Conservation (phyloP, 2,888 invertebrate species). For the Cactoblastis cactorum region DNA sequence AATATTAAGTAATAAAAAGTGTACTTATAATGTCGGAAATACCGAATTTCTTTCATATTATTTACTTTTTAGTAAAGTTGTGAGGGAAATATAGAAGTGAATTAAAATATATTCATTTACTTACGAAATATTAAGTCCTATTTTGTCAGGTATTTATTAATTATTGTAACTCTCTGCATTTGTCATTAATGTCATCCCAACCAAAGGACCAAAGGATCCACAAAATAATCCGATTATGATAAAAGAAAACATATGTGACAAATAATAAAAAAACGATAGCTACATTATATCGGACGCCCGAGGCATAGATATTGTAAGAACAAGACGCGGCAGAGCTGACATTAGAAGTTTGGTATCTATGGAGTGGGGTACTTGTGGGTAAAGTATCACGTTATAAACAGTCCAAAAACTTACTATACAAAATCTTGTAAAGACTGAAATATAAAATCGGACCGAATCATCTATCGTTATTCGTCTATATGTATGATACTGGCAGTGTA, state of each 20-base stretch:
- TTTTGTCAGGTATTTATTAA: too few relatives aligned
- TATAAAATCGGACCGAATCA: constrained; percentile 75
- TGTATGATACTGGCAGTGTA: constrained; percentile 76
- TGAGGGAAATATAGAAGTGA: too few relatives aligned
- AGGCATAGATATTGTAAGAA: constrained; percentile 20
- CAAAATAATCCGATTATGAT: constrained; percentile 7
- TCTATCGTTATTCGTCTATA: constrained; percentile 69
- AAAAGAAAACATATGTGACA: constrained; percentile 7
- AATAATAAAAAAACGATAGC: constrained; percentile 8
- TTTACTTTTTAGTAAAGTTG: background rate
- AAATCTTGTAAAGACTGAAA: constrained; percentile 70
- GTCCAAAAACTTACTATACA: constrained; percentile 72
- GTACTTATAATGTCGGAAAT: background rate
- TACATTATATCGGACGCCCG: background rate
- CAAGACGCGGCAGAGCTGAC: constrained; percentile 57
- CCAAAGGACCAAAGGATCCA: background rate
- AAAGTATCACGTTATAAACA: constrained; percentile 54
- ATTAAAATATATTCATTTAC: too few relatives aligned
- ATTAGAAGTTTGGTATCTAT: constrained; percentile 31
- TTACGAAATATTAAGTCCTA: too few relatives aligned
- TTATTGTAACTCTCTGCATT: background rate
- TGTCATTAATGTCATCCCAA: constrained; percentile 8
- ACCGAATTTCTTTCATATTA: background rate
- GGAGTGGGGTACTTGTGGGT: constrained; percentile 27
- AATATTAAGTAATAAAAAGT: background rate